Percentiles rank a stretch among this genome's conserved stretches.
phyloP scores from a whole-genome alignment of 2,888 invertebrate species.

The Epinotia brunnichana region DNA sequence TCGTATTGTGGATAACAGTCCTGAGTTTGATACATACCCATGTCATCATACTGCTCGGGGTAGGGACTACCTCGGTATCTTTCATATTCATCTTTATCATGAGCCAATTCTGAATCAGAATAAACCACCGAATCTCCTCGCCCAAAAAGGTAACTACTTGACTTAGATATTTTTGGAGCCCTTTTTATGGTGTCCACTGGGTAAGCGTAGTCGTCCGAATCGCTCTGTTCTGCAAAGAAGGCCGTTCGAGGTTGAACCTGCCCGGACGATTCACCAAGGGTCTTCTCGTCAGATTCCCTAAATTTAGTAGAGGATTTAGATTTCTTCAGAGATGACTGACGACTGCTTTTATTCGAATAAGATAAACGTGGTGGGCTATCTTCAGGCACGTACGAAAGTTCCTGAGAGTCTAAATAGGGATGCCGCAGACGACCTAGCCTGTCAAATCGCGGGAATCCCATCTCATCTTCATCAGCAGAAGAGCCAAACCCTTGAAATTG shows the following conservation, averaged over 20 bases:
- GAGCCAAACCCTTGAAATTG: slow-evolving; percentile 86
- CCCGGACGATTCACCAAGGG: slow-evolving; percentile 69
- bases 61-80: slow-evolving; percentile 78
- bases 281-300: slow-evolving; percentile 71
- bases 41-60: slow-evolving; percentile 77
- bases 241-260: slow-evolving; percentile 65
- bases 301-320: slow-evolving; percentile 68
- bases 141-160: slow-evolving; percentile 73
- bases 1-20: slow-evolving; percentile 79
- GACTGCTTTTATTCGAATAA: slow-evolving; percentile 78
- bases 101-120: slow-evolving; percentile 75
- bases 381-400: slow-evolving; percentile 77
- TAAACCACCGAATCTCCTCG: slow-evolving; percentile 77
- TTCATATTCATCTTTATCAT: slow-evolving; percentile 76
- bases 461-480: slow-evolving; percentile 86
- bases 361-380: slow-evolving; percentile 77
- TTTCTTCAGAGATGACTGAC: slow-evolving; percentile 78
- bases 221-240: slow-evolving; percentile 75
- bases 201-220: slow-evolving; percentile 80
- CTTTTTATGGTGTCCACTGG: slow-evolving; percentile 80
- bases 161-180: slow-evolving; percentile 76
- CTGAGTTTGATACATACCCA: slow-evolving; percentile 77
- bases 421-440: slow-evolving; percentile 83
- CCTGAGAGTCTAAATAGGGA: slow-evolving; percentile 80
- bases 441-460: slow-evolving; percentile 86